Evolutionary conservation across 2,888 invertebrate genomes (phyloP), one percentile per base, ranked within the genome.

Genomic region (Cataglyphis rosenhaueri): DNA sequence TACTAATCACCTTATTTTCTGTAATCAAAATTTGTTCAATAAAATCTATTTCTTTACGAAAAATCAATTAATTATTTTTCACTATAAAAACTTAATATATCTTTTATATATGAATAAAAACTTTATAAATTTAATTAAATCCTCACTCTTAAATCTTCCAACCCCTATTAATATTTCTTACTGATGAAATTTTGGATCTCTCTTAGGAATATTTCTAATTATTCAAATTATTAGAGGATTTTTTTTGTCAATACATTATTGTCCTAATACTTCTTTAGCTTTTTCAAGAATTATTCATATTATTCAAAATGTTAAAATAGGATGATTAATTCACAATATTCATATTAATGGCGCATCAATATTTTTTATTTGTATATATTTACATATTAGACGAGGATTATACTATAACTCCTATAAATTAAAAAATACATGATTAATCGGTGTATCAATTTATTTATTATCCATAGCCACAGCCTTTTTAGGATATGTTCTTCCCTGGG

Each of bases 401-500:
- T 96, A 96, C 86, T 96, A 95, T 91, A 89, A 92, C 78, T 94
- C 95, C 91, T 96, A 96, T 95, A 96, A 96, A 95, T 95, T 96
- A 68, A 96, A 96, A 85, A 93, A 95, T 86, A 96, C 96, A 0
- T 97, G 97, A 97, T 92, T 95, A 91, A 89, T 96, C 1, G 97
- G 97, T 73, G 95, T 96, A 71, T 95, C 96, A 84, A 96, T 97
- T 93, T 93, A 97, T 94, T 96, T 97, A 91, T 76, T 96, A 93
- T 94, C 96, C 86, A 97, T 97, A 96, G 96, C 95, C 92, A 96
- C 97, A 70, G 97, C 97, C 32, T 97, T 97, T 94, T 95, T 97
- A 95, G 97, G 97, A 0, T 97, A 97, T 95, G 97, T 97, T 0
- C 87, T 97, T 91, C 97, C 97, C 0, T 97, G 97, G 95, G 97